phyloP scores from a whole-genome alignment of 2,888 invertebrate genomes.

The Marasmarcha lunaedactyla region DNA sequence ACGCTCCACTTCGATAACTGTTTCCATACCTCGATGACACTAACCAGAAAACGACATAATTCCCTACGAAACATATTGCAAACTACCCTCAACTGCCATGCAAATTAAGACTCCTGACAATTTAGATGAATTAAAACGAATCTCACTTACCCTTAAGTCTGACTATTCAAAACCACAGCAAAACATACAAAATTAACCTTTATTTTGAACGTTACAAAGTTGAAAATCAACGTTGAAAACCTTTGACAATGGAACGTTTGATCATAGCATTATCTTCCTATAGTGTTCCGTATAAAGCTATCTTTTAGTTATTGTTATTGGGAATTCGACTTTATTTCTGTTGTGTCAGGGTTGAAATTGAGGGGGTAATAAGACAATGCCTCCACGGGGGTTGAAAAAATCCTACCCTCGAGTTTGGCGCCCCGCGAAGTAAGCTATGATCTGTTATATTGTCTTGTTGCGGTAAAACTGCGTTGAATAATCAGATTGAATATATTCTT shows the following conservation, averaged over 20 bases:
- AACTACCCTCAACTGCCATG: conserved; percentile 23
- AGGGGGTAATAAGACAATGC: conserved; percentile 30
- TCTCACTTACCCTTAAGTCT: conserved; percentile 57
- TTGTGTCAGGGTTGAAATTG: conserved; percentile 29
- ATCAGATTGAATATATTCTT: too few species aligned
- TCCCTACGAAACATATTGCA: background rate
- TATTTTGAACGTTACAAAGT: conserved; percentile 14
- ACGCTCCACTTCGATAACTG: too few species aligned
- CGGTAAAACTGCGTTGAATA: conserved; percentile 17
- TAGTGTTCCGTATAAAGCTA: conserved; percentile 53
- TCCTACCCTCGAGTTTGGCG: conserved; percentile 60
- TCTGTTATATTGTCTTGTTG: conserved; percentile 53
- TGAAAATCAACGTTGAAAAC: conserved; percentile 14
- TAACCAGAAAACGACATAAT: background rate
- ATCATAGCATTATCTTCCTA: conserved; percentile 64
- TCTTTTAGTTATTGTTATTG: conserved; percentile 5
- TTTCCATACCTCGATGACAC: too few species aligned
- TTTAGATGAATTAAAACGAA: conserved; percentile 62
- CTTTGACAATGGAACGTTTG: conserved; percentile 54
- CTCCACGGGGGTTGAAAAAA: conserved; percentile 59
- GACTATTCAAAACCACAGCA: conserved; percentile 16
- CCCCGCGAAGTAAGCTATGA: conserved; percentile 68
- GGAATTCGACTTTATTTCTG: conserved; percentile 23
- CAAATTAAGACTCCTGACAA: conserved; percentile 63
- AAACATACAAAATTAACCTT: conserved; percentile 21